Evolutionary conservation across 1,140 invertebrate genomes (phyloP).

Genomic region (Myzus persicae): DNA sequence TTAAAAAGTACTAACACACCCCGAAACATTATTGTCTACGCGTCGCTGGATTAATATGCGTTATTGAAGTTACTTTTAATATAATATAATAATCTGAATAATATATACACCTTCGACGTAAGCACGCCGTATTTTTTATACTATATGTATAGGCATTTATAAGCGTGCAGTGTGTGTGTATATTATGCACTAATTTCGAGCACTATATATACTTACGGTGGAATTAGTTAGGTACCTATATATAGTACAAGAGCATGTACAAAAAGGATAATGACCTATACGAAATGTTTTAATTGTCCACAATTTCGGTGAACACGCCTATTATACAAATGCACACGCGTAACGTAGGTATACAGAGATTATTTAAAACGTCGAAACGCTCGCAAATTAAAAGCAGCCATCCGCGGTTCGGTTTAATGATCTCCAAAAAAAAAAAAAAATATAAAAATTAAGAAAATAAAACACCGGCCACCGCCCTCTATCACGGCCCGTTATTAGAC

Average conservation of each 20-base stretch:
- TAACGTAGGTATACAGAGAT: background rate
- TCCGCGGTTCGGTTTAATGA: background rate
- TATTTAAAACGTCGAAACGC: background rate
- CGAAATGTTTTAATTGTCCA: constrained; percentile 6
- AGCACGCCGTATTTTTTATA: background rate
- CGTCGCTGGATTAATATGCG: background rate
- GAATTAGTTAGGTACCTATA: background rate
- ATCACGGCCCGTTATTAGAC: background rate
- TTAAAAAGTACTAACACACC: background rate
- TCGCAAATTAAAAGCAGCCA: background rate
- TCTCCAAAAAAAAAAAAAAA: background rate
- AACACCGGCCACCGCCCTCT: background rate
- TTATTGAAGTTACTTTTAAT: background rate
- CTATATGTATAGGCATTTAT: too few species aligned
- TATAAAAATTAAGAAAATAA: background rate
- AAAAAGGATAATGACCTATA: background rate
- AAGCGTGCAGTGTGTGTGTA: too few species aligned
- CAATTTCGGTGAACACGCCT: background rate
- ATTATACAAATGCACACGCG: background rate
- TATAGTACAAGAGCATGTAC: background rate
- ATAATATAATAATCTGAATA: too few species aligned
- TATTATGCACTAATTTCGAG: background rate
- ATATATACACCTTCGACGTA: background rate
- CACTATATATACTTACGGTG: background rate
- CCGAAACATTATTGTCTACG: background rate